Evolutionary conservation across 2,888 invertebrate species (phyloP).

Genomic region (Aphidoletes aphidimyza): DNA sequence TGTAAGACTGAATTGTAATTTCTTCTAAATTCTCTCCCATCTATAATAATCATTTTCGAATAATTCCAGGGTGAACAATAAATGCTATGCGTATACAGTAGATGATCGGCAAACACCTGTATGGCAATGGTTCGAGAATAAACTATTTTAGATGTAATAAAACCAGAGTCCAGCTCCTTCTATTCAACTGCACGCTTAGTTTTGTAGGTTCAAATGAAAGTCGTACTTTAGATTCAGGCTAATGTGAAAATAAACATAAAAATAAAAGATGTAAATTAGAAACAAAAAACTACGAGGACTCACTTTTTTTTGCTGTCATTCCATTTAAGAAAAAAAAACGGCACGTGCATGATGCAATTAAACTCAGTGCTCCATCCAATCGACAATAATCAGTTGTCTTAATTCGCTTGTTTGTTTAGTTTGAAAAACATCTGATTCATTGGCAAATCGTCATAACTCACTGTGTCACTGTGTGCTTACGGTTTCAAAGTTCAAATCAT

Average conservation of each 20-base stretch:
- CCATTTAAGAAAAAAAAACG: not conserved
- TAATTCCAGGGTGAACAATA: constrained; percentile 59
- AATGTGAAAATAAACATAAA: not conserved
- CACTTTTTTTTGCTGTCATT: not conserved
- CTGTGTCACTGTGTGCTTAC: too few relatives aligned
- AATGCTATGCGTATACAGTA: constrained; percentile 70
- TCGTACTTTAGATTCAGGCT: not conserved
- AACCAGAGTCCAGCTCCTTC: too few relatives aligned
- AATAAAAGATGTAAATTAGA: not conserved
- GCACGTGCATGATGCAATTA: not conserved
- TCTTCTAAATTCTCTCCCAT: not conserved
- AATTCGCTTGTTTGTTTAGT: too few relatives aligned
- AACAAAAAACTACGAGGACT: too few relatives aligned
- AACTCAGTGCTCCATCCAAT: too few relatives aligned
- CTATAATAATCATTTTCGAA: not conserved
- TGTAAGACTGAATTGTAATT: constrained; percentile 56
- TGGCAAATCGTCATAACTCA: too few relatives aligned
- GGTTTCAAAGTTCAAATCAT: not conserved
- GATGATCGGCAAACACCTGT: constrained; percentile 68
- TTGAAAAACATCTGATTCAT: too few relatives aligned
- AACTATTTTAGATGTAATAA: constrained; percentile 60
- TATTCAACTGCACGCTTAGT: constrained; percentile 15
- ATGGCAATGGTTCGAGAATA: constrained; percentile 74
- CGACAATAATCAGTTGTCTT: too few relatives aligned
- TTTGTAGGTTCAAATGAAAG: not conserved